Conservation (phyloP, 92 coral and sea anemone species). For the Siderastrea radians region DNA sequence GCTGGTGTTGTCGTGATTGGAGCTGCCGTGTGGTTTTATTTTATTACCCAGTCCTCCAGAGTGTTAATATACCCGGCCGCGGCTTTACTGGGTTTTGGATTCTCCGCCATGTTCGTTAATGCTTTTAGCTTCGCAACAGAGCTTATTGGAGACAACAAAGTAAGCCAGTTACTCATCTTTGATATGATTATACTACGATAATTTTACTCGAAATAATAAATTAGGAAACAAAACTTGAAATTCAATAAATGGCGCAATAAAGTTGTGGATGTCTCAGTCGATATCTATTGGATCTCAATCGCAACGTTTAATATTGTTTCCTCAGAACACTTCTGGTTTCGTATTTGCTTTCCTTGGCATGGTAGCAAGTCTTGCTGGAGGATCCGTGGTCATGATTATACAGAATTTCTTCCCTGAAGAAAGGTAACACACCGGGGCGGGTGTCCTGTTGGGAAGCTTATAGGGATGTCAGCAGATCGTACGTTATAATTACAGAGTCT, state of each 20-base stretch:
- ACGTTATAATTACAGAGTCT: too few relatives aligned
- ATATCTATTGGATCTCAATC: not conserved
- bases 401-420: constrained; percentile 23
- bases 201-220: not conserved
- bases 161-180: not conserved
- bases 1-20: constrained; percentile 4
- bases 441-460: too few relatives aligned
- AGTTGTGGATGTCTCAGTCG: not conserved
- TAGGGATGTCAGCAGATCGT: too few relatives aligned
- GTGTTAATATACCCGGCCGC: constrained; percentile 23
- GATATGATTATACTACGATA: not conserved
- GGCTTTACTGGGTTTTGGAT: constrained; percentile 44
- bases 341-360: constrained; percentile 20
- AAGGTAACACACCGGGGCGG: not conserved
- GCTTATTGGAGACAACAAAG: constrained; percentile 48
- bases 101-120: constrained; percentile 37
- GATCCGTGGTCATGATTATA: not conserved
- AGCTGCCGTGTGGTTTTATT: constrained; percentile 23
- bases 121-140: constrained; percentile 7
- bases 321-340: constrained; percentile 29
- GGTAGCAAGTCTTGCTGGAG: not conserved
- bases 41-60: constrained; percentile 12
- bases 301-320: not conserved
- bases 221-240: not conserved
- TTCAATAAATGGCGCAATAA: not conserved